Evolutionary conservation across 1,140 invertebrate genomes (phyloP).

Genomic region (Coptotermes formosanus): DNA sequence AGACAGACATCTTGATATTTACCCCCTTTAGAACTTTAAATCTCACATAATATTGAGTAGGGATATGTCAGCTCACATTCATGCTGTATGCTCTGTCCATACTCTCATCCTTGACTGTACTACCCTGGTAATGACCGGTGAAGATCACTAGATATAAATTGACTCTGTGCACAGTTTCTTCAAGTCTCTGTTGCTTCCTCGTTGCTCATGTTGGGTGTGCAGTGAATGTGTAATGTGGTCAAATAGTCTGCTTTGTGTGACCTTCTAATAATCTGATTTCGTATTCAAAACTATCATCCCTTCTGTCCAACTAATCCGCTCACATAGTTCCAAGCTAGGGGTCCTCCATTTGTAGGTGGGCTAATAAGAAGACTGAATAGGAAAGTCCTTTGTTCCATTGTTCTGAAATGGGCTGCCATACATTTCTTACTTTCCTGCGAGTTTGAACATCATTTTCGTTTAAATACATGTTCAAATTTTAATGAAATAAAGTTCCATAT

Average conservation of each 20-base stretch:
- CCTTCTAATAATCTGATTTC: background rate
- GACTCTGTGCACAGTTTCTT: too few species aligned
- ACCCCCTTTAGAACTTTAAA: too few species aligned
- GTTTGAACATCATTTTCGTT: conserved; percentile 13
- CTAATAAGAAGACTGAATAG: background rate
- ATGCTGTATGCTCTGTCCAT: too few species aligned
- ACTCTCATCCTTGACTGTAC: too few species aligned
- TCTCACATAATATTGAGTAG: too few species aligned
- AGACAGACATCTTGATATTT: too few species aligned
- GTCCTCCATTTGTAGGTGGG: background rate
- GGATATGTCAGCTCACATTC: too few species aligned
- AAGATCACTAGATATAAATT: too few species aligned
- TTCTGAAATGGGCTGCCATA: background rate
- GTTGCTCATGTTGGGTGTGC: too few species aligned
- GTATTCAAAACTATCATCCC: background rate
- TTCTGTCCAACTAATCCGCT: background rate
- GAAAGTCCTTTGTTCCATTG: background rate
- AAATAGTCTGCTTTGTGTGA: background rate
- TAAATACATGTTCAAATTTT: background rate
- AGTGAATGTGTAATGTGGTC: too few species aligned
- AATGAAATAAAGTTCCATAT: background rate
- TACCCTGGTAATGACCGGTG: too few species aligned
- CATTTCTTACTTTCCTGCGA: background rate
- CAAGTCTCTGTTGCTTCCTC: too few species aligned
- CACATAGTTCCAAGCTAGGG: background rate